A percentile compares a stretch with the other conserved stretches of the same genome.
Evolutionary conservation across 1,140 invertebrate species (phyloP).

Genomic region (Dolichoris vasculosae): DNA sequence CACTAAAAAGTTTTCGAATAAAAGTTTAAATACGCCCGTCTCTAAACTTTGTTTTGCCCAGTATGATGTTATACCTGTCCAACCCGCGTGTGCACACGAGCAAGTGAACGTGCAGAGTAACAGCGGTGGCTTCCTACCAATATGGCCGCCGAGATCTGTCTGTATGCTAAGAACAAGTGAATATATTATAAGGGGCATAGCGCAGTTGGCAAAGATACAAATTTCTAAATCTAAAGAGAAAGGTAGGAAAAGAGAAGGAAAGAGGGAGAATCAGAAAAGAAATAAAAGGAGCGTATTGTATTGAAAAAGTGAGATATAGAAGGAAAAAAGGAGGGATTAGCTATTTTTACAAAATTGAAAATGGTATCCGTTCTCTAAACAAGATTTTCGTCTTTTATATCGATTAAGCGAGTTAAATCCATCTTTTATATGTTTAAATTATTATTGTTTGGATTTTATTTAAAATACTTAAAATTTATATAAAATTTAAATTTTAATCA

Average conservation of each 20-base stretch:
- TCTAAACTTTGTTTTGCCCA: conserved; percentile 65
- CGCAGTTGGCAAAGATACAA: not conserved
- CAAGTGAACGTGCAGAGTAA: conserved; percentile 27
- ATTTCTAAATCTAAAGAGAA: not conserved
- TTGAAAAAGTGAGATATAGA: not conserved
- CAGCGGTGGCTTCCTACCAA: conserved; percentile 59
- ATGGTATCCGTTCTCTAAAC: not conserved
- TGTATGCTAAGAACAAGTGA: conserved; percentile 60
- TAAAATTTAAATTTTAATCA: no score
- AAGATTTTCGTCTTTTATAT: not conserved
- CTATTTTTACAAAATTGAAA: not conserved
- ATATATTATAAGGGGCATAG: conserved; percentile 33
- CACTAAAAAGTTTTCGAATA: conserved; percentile 72
- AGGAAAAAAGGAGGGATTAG: not conserved
- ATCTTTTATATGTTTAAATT: no score
- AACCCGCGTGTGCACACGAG: conserved; percentile 31
- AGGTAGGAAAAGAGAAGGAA: not conserved
- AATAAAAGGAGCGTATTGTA: not conserved
- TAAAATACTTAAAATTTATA: no score
- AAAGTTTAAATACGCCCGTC: conserved; percentile 70
- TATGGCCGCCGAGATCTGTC: conserved; percentile 63
- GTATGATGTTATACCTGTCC: conserved; percentile 38
- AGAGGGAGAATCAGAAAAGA: not conserved
- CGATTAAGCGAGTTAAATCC: not conserved
- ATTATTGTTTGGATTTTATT: no score